Evolutionary conservation across 2,113 vertebrate species (phyloP).

Genomic region (Ciconia boyciana): DNA sequence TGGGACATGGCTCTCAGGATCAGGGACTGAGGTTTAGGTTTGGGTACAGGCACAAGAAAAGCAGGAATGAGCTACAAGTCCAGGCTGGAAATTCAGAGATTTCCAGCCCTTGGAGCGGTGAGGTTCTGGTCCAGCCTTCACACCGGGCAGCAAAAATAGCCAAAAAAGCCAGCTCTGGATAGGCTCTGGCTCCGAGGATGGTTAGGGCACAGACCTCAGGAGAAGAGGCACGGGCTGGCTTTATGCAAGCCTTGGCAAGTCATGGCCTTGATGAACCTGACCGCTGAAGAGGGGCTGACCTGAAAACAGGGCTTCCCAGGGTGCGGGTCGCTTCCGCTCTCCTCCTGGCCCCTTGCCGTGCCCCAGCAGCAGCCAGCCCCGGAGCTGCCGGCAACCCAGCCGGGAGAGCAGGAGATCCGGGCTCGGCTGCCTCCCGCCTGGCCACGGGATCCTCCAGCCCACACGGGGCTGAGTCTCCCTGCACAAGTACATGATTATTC

Average conservation of each 20-base stretch:
- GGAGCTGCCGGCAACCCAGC: background rate
- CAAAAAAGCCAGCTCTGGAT: background rate
- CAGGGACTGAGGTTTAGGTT: background rate
- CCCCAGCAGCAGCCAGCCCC: background rate
- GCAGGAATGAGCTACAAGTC: background rate
- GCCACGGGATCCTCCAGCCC: conserved; percentile 35
- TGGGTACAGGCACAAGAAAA: background rate
- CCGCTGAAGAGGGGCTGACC: background rate
- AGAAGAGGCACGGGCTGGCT: background rate
- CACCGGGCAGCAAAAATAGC: background rate
- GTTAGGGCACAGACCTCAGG: background rate
- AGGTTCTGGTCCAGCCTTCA: background rate
- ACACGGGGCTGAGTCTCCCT: conserved; percentile 35
- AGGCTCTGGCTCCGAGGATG: background rate
- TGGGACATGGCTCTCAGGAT: background rate
- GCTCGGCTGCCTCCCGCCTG: background rate
- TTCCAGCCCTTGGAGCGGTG: background rate
- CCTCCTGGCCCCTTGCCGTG: background rate
- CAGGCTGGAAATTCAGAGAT: background rate
- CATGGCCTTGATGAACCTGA: background rate
- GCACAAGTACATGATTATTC: conserved; percentile 57
- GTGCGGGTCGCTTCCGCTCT: background rate
- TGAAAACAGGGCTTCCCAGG: accelerated
- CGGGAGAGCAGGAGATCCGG: background rate
- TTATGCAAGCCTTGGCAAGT: background rate